Base-by-base conservation (phyloP, 2,888 invertebrate species). In the Noctua comes region DNA sequence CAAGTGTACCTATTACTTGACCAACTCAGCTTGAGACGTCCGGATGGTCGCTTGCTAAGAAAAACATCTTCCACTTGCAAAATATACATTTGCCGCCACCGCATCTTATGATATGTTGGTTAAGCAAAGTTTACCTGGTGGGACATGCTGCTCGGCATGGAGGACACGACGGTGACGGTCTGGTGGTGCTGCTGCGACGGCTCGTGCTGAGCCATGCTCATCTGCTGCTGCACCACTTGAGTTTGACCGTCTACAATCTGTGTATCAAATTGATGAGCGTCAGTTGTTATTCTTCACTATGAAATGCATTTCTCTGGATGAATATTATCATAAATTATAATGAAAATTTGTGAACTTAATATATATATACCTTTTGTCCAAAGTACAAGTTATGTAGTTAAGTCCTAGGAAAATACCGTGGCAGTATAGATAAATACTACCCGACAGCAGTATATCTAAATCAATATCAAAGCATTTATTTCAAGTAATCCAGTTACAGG, bases 131-230 rank as follows among this genome's bases (percentile, higher is more conserved):
- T 76, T 88, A 96, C 97, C 95, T 97, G 97, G 84, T 97, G 96
- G 10, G 94, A 93, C 95, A 97, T 95, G 71, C 92, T 94, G 92
- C 94, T 97, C 16, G 97, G 96, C 95, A 97, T 96, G 0, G 97
- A 97, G 2, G 97, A 96, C 7, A 97, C 97, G 16, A 97, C 97
- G 16, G 96, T 96, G 86, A 96, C 96, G 0, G 96, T 96, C 91
- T 97, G 96, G 82, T 97, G 97, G 65, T 97, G 97, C 80, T 96
- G 97, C 89, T 97, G 97, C n/a, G 93, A 84, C 0, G 94, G 92
- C 77, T 97, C 97, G 95, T 97, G 96, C 87, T 97, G 97, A 0
- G 97, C 90, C 96, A 96, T 96, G 76, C 93, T 96, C 88, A 96
- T 94, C 89, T 96, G 96, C 73, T 96, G 96, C 89, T 95, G 96